Evolutionary conservation across 2,797 vertebrate species (phyloP).

Genomic region (Mormyrops boulengeri): DNA sequence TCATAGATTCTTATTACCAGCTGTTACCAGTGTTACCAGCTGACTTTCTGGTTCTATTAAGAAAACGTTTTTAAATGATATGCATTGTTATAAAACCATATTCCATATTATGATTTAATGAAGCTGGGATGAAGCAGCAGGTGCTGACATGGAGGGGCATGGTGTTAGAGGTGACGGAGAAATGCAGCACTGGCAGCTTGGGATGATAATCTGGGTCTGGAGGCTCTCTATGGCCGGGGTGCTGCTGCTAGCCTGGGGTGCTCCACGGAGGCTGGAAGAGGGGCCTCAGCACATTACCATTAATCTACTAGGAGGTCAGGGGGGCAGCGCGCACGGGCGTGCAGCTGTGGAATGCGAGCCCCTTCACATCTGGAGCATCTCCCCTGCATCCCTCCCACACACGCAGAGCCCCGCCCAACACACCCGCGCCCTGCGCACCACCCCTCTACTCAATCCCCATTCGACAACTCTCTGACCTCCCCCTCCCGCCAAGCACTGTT

Average conservation of each 20-base stretch:
- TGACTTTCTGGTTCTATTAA: not conserved
- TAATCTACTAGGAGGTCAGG: constrained; percentile 39
- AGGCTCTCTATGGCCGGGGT: not conserved
- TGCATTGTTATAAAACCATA: not conserved
- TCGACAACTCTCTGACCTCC: constrained; percentile 29
- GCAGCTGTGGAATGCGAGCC: constrained; percentile 42
- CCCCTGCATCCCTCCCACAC: constrained; percentile 25
- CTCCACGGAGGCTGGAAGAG: constrained; percentile 18
- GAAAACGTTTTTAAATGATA: not conserved
- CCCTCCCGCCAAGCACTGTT: constrained; percentile 5
- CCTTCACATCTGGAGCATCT: constrained; percentile 42
- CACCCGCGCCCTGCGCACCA: not conserved
- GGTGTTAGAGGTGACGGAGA: not conserved
- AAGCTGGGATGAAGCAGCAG: not conserved
- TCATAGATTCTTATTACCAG: not conserved
- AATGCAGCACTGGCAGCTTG: not conserved
- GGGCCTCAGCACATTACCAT: constrained; percentile 40
- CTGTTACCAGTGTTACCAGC: not conserved
- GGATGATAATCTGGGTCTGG: not conserved
- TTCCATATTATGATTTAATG: not conserved
- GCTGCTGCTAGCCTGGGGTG: not conserved
- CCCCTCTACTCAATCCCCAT: not conserved
- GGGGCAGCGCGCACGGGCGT: constrained; percentile 11
- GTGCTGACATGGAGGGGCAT: not conserved
- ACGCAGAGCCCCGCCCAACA: not conserved